Evolutionary conservation across 2,797 vertebrate species (phyloP).

Genomic region (Characodon lateralis): DNA sequence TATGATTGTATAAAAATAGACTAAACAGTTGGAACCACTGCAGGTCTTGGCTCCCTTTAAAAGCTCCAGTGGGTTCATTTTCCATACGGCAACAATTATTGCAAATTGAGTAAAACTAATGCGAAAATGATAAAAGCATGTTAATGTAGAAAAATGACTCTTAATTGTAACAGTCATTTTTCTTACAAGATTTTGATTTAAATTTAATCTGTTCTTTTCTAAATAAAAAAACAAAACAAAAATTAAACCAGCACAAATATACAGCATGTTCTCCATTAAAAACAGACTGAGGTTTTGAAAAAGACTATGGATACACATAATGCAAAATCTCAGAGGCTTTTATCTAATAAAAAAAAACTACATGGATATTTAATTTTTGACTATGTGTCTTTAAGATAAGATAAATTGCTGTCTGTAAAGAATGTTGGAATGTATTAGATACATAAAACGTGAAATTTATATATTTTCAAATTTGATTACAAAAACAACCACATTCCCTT

Average conservation of each 20-base stretch:
- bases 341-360: slow-evolving; percentile 20
- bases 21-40: slow-evolving; percentile 6
- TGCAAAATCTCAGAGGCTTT: slow-evolving; percentile 8
- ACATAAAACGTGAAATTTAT: slow-evolving; percentile 1
- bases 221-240: slow-evolving; percentile 7
- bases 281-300: neutral
- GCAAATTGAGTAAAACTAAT: slow-evolving; percentile 42
- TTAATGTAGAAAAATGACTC: slow-evolving; percentile 42
- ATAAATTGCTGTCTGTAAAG: slow-evolving; percentile 28
- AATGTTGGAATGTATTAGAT: slow-evolving; percentile 14
- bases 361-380: neutral
- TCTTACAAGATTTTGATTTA: slow-evolving; percentile 50
- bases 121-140: slow-evolving; percentile 28
- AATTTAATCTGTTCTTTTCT: slow-evolving; percentile 48
- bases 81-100: slow-evolving; percentile 42
- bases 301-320: slow-evolving; percentile 9
- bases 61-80: slow-evolving; percentile 15
- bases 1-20: slow-evolving; percentile 4
- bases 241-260: slow-evolving; percentile 15
- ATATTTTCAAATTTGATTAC: too few relatives aligned
- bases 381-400: neutral
- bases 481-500: neutral
- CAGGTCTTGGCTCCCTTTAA: neutral
- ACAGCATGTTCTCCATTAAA: neutral
- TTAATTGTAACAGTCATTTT: slow-evolving; percentile 30